phyloP scores from a whole-genome alignment of 2,113 vertebrate species.

The Mionectes macconnelli region DNA sequence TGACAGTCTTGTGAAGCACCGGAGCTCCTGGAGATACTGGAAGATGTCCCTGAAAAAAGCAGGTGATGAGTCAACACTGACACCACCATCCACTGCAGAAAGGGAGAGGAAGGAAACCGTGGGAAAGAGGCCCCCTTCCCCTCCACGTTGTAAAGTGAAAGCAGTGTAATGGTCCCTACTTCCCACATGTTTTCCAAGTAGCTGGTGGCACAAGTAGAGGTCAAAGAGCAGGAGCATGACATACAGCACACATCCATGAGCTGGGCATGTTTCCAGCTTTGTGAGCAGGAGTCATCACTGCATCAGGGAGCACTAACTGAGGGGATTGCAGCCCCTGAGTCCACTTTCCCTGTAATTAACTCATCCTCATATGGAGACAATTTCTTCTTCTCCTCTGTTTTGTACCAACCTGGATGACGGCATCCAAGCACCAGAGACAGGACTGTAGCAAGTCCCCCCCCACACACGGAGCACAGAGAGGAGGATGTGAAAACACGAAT shows the following conservation, averaged over 20 bases:
- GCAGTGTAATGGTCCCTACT: neutral
- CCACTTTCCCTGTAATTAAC: neutral
- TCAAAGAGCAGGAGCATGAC: neutral
- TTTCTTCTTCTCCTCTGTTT: neutral
- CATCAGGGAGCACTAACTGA: neutral
- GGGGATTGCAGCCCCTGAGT: too few species aligned
- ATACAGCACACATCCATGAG: neutral
- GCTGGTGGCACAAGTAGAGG: neutral
- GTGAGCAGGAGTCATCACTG: neutral
- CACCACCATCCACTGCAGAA: neutral
- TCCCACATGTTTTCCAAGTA: neutral
- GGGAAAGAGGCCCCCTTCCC: neutral
- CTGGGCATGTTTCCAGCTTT: neutral
- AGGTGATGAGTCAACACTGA: neutral
- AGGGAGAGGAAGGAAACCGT: neutral
- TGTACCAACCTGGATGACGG: neutral
- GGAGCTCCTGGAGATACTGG: neutral
- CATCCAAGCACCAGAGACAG: neutral
- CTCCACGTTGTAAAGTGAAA: neutral
- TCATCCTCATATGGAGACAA: too few species aligned
- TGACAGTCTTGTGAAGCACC: neutral
- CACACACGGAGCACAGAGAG: rapidly evolving
- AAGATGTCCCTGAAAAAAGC: neutral
- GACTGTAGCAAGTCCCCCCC: neutral
- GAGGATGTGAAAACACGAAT: neutral